Evolutionary conservation across 1,140 invertebrate species (phyloP), one percentile per base, ranked within the genome.

Genomic region (Ostrea denselamellosa): DNA sequence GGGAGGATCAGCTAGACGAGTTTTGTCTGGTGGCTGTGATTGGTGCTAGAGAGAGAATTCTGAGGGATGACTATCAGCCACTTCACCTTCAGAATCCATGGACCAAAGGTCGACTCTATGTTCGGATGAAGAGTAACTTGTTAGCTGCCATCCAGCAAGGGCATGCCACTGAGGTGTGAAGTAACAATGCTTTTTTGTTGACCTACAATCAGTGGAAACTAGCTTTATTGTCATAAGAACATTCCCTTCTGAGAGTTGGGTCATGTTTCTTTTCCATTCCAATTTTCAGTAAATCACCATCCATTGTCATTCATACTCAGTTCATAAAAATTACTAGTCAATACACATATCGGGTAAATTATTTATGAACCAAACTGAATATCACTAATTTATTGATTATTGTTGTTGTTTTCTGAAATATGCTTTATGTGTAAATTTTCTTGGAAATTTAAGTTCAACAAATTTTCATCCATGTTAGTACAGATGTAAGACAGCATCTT

Each of bases 11-110:
- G 53, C 90, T 95, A 22, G 90, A 96, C 28, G 97, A 98, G 92
- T 99, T 99, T 93, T 99, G 98, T 94, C 95, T 99, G 22, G 98
- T 99, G 0, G 98, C 98, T 0, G 98, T 99, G 19, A 98, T 99
- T 81, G 98, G 98, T 2, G 97, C 98, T 0, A 95, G 98, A 12
- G 98, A 99, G 93, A 95, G 98, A 81, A 98, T 98, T 93, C 95
- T 99, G 0, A 95, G 98, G 14, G 98, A 99, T 91, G 98, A 99
- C 93, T 99, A 98, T 93, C 97, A 97, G 91, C 98, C 98, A 0
- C 95, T 99, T 2, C 97, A 98, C 90, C 95, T 99, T 44, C 98
- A 99, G 93, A 98, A 98, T 94, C 98, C 98, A 0, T 99, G 98
- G 98, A 97, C 97, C 85, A 98, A 98, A 92, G 98, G 98, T 0